Base-by-base conservation (phyloP, 2,797 vertebrate species). In the Pipistrellus nathusii region DNA sequence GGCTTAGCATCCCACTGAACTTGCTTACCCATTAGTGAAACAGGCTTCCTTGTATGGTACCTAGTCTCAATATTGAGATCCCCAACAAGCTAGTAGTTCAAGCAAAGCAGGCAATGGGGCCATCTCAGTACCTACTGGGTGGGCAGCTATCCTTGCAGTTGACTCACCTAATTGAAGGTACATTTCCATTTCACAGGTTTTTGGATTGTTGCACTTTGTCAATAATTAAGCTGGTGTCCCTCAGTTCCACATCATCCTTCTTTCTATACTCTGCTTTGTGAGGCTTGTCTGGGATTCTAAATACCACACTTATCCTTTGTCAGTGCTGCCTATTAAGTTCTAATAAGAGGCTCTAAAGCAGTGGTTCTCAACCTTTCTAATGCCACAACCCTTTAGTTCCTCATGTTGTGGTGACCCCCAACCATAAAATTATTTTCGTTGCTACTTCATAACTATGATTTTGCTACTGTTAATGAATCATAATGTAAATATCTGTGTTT, bases 1-100 rank as follows among this genome's bases (percentile, higher is more conserved):
- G 23, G 75, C 51, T 82, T 86, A 71, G 46, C 76, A n/a, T 55
- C 62, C 68, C 75, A 38, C 15, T 73, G 78, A 68, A 85, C 2
- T 93, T 75, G 32, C 46, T 89, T 30, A 84, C 20, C 57, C 55
- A 55, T 55, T 41, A 44, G n/a, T 66, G 12, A 87, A 86, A 73
- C 46, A 84, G 21, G 48, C n/a, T 88, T 91, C 73, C 57, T 77
- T 72, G n/a, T 83, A 72, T 55, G 38, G n/a, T 88, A 72, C 27
- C 21, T 48, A 78, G 15, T 77, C 62, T 95, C n/a, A 38, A 84
- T 92, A 48, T 55, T 46, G 27, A 86, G 46, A 55, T 9, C 62
- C 35, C 6, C 25, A 27, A 51, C 10, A 30, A 89, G 62, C 81
- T 59, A 82, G 46, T 48, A 38, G 38, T 38, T 89, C 66, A 73